Base-by-base conservation (phyloP, 2,888 invertebrate species). In the Pteria penguin region DNA sequence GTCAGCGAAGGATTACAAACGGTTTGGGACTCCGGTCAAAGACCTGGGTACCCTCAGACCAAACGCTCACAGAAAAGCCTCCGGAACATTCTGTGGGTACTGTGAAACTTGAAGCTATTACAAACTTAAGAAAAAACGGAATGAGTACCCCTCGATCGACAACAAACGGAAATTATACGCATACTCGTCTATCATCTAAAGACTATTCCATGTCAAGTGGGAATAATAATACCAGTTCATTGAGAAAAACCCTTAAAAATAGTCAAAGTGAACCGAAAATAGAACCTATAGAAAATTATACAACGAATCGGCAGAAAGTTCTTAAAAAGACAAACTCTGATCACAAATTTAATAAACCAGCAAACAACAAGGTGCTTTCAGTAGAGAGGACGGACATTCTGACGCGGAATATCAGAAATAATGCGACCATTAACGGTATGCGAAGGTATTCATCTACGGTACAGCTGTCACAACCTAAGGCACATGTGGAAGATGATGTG, bases 371-470 rank as follows among this genome's bases (percentile, higher is more conserved):
- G 45, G 55, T 70, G 57, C 62, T 77, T 22, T 77, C 76, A 52
- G 55, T 77, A 11, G 76, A 77, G 33, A 77, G 73, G 73, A 77
- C 76, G 32, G 69, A 73, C 57, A 60, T 26, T 29, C 63, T 77
- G 14, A 77, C 73, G 26, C 67, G 61, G n/a, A 62, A 65, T 55
- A 65, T 60, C 26, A 63, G 57, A n/a, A 72, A 68, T 58, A 68
- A 31, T 4, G 72, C 62, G 11, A 82, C 67, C 58, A 33, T 83
- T 2, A 84, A 81, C 52, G 84, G 84, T 11, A 78, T 84, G 73
- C 65, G 82, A 52, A 65, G 72, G 18, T 82, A 81, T 71, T 78
- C 80, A 18, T 84, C 84, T 27, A 79, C 81, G 33, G 45, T 75
- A 3, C 70, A 75, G 52, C 45, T 75, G n/a, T 70, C 54, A 26